Base-by-base conservation (phyloP, 2,888 invertebrate genomes). In the Agrotis ipsilon region DNA sequence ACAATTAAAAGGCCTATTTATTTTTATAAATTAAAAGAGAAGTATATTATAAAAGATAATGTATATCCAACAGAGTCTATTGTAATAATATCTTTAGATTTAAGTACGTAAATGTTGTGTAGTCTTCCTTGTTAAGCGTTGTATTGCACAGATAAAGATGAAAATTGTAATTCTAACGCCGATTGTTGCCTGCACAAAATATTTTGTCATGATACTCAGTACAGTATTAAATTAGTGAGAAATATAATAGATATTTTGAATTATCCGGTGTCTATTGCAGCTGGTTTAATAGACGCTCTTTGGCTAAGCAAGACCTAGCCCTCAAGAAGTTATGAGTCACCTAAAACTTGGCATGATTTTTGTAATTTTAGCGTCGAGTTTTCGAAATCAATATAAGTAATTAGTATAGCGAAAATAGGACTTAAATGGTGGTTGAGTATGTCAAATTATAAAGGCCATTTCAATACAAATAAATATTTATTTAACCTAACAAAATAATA, bases 101-200 rank as follows among this genome's bases (percentile, higher is more conserved):
- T 71, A 69, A n/a, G 55, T 80, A 75, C 67, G 18, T 75, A 61
- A 72, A 60, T 84, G 79, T 88, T 88, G 82, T 88, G 90, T 92
- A 91, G 92, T 92, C 92, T 93, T 93, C 92, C 91, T 83, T 82
- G 86, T 87, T 73, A 86, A 84, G 83, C 86, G 80, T 88, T 87
- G 81, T 81, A 82, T 81, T 85, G 91, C 91, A 91, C 90, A 81
- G 51, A 83, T 55, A 46, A 55, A 80, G 63, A 84, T 81, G 72
- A 72, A 69, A 68, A 68, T 58, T 57, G 59, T 68, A 54, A 63
- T 66, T 71, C 39, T 77, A 83, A 81, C 79, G 87, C 79, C 85
- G 78, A 85, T 87, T 88, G 84, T 89, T 89, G 82, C 85, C 75
- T 87, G 89, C 90, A 91, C 89, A 67, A 76, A 86, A 84, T 76